Conservation (phyloP, 1,140 invertebrate species). For the Macrosteles quadrilineatus region DNA sequence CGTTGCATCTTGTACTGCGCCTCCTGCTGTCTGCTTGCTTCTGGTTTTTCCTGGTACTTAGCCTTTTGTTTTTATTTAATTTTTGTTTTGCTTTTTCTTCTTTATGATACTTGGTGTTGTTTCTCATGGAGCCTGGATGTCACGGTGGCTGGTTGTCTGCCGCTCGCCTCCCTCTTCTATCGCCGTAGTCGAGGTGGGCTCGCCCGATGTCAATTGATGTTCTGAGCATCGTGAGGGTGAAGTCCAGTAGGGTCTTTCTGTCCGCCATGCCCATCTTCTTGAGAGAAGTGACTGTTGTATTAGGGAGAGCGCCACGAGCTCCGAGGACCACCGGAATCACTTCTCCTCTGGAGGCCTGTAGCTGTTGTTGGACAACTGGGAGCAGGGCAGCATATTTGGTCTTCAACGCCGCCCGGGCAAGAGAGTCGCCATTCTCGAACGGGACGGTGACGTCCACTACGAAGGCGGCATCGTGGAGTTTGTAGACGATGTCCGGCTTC, state of each 20-base stretch:
- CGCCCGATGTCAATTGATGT: background rate
- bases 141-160: background rate
- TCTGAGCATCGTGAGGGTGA: background rate
- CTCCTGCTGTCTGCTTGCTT: background rate
- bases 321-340: too few species aligned
- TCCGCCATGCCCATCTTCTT: background rate
- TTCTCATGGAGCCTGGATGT: too few species aligned
- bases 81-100: too few species aligned
- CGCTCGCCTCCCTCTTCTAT: background rate
- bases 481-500: conserved; percentile 1
- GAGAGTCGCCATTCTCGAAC: background rate
- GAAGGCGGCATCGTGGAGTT: background rate
- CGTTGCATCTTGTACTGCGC: background rate
- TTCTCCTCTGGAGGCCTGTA: background rate
- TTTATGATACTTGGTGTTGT: too few species aligned
- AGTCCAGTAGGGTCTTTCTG: background rate
- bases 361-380: background rate
- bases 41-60: background rate
- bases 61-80: background rate
- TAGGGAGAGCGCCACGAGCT: background rate
- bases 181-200: background rate
- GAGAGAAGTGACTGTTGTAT: background rate
- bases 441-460: conserved; percentile 11
- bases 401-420: background rate
- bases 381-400: background rate